Evolutionary conservation across 1,140 invertebrate species (phyloP), one percentile per base, ranked within the genome.

Genomic region (Achatina immaculata): DNA sequence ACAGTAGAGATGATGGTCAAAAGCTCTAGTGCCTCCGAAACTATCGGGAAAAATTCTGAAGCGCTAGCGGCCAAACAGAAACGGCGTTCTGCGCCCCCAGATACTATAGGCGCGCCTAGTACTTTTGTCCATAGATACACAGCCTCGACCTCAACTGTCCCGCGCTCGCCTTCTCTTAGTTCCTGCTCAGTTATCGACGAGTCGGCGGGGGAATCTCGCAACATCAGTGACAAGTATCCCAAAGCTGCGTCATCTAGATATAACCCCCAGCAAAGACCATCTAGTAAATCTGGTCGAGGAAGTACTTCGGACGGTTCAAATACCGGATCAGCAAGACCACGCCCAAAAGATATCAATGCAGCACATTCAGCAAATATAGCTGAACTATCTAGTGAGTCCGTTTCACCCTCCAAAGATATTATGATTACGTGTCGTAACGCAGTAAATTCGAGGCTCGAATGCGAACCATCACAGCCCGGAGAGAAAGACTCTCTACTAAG

Each of bases 1-100:
- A 2, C 16, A 0, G 72, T 74, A 4, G 45, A 74, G 16, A 43
- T 66, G 40, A 78, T 78, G 58, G 62, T 78, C 28, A 78, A 78
- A 28, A 78, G 76, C 38, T 68, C 76, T 3, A 68, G 58, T 36
- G 58, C 40, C 62, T 66, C 58, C 1, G 58, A 78, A 34, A 68
- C 62, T 31, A 31, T 78, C 16, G 76, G 62, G 1, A 45, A 43
- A 36, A 58, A 34, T 1, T 3, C 55, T 3, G 74, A 58, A 3
- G n/a, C 74, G 2, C 0, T 62, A 0, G 14, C 43, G 0, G 68
- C 48, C 31, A 66, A 68, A 68, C 38, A 78, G 7, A 78, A 78
- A 24, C 38, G 58, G 3, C 36, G 76, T 4, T 78, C 76, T 31
- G 62, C 76, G 1, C 76, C 58, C 0, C 62, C 48, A 9, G 58